Percentiles rank a stretch among this genome's conserved stretches.
phyloP scores from a whole-genome alignment of 2,797 vertebrate genomes.

The Thamnophis elegans region DNA sequence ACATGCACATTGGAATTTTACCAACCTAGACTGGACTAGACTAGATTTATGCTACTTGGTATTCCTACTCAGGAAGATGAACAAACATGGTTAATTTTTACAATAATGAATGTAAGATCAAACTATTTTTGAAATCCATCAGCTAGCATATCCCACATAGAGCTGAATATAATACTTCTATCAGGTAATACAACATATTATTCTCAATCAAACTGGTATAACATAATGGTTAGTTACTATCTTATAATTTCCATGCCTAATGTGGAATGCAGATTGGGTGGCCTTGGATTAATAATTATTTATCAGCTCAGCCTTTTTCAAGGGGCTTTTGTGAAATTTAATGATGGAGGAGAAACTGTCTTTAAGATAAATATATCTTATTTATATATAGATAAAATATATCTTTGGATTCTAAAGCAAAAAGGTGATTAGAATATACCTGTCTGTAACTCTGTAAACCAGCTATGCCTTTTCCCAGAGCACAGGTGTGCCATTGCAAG shows the following conservation, averaged over 20 bases:
- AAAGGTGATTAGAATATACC: not conserved
- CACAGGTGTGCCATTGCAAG: not conserved
- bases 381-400: too few relatives aligned
- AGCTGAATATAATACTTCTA: not conserved
- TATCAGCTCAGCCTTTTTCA: not conserved
- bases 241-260: not conserved
- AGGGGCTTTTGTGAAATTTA: not conserved
- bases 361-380: not conserved
- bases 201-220: not conserved
- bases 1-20: not conserved
- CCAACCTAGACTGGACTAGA: not conserved
- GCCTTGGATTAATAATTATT: not conserved
- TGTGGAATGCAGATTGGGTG: not conserved
- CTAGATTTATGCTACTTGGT: not conserved
- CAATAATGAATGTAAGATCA: not conserved
- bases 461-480: not conserved
- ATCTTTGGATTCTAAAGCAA: not conserved
- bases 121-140: not conserved
- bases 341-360: not conserved
- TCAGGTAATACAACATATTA: not conserved
- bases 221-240: not conserved
- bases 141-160: not conserved
- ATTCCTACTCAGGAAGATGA: not conserved
- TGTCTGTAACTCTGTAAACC: not conserved
- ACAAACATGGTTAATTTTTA: not conserved